Base-by-base conservation (phyloP, 1,140 invertebrate genomes). In the Ceratina calcarata region DNA sequence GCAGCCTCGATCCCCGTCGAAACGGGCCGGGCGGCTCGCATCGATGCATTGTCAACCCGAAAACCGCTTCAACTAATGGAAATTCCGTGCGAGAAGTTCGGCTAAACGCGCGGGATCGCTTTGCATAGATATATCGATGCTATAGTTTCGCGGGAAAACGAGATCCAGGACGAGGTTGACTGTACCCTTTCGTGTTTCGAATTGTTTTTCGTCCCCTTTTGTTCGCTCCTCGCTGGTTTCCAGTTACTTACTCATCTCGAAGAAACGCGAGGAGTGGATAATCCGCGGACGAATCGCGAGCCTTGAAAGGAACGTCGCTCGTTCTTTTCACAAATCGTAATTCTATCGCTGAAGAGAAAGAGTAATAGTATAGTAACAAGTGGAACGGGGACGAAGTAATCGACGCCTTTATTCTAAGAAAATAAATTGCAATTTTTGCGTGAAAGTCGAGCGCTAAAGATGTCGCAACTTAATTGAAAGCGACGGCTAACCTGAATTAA, bases 121-220 rank as follows among this genome's bases (percentile, higher is more conserved):
- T 92, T 92, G 91, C 91, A 93, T 92, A 91, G 87, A 87, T 89
- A 91, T 91, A n/a, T 16, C 55, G 10, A 7, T n/a, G 13, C 15
- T 13, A 13, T 57, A 57, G 55, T 16, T 18, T n/a, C 12, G 55
- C 3, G 27, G 12, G 49, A 57, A 45, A 57, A 71, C n/a, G 57
- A 60, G 57, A 22, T 16, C 8, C 0, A 2, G 53, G 53, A 71
- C 81, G 81, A 80, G 79, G n/a, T n/a, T n/a, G n/a, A n/a, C n/a
- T n/a, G n/a, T 77, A 51, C 68, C 58, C 57, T 24, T 58, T 20
- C 53, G 20, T 16, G n/a, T 57, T 37, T 55, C 13, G 60, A 70
- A 75, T 66, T 65, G 62, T 78, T 78, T 67, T 76, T 79, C 37
- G 6, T 20, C 57, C 24, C 73, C 32, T 16, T 53, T 69, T 71